These are phyloP conservation scores for Enteromius viviparus DNA, from an alignment of 2,797 vertebrate genomes.

Conservation along the genomic window DNA sequence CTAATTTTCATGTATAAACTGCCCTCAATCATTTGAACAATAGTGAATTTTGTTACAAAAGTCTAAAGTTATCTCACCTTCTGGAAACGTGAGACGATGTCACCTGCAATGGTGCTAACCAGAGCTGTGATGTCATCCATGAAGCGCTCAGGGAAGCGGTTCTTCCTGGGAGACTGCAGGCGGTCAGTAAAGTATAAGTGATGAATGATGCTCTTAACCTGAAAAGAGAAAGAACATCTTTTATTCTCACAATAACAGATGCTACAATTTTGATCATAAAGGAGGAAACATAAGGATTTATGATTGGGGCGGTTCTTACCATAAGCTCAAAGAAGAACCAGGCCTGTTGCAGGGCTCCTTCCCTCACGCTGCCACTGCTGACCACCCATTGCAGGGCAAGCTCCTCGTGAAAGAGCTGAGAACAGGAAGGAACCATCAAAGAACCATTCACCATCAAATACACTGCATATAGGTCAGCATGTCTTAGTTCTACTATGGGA, in stretches of 20 bases:
- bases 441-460: conserved; percentile 13
- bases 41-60: too few species aligned
- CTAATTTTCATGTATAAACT: neutral
- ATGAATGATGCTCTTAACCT: conserved; percentile 99
- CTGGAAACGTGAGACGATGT: conserved; percentile 95
- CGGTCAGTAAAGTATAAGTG: conserved; percentile 97
- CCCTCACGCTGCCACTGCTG: conserved; percentile 94
- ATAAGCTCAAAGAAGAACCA: conserved; percentile 99
- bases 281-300: neutral
- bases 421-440: conserved; percentile 43
- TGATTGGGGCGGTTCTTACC: conserved; percentile 78
- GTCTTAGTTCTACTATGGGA: conserved; percentile 45
- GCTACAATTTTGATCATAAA: neutral
- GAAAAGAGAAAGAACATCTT: conserved; percentile 40
- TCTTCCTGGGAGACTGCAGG: conserved; percentile 90
- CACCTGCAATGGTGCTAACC: conserved; percentile 95
- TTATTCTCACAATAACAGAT: neutral
- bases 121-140: conserved; percentile 97
- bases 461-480: neutral
- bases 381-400: conserved; percentile 99
- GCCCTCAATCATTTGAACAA: too few species aligned
- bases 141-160: conserved; percentile 97
- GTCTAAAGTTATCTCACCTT: conserved; percentile 78
- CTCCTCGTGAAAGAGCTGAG: conserved; percentile 96
- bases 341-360: conserved; percentile 94